Conservation (phyloP, 2,888 invertebrate genomes). For the Yponomeuta cagnagella region DNA sequence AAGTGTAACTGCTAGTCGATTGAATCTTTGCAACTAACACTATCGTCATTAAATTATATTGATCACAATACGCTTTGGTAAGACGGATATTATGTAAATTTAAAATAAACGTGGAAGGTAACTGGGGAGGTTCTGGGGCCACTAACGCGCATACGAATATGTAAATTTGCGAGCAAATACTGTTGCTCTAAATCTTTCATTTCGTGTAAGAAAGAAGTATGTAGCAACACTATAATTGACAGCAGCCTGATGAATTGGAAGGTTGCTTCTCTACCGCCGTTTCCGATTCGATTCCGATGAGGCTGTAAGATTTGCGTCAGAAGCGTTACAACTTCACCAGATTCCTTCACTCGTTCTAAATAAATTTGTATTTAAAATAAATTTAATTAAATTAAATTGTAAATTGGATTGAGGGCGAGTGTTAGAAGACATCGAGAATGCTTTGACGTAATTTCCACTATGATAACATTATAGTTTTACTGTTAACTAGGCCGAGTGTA, state of each 20-base stretch:
- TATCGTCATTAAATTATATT: not conserved
- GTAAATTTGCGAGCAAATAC: no score
- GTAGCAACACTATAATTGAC: no score
- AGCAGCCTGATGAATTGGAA: no score
- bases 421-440: slow-evolving; percentile 60
- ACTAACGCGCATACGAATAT: no score
- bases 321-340: not conserved
- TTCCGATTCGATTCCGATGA: no score
- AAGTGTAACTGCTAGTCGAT: slow-evolving; percentile 56
- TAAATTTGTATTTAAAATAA: slow-evolving; percentile 19
- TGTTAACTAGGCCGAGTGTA: not conserved
- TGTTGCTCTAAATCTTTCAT: no score
- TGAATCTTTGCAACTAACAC: slow-evolving; percentile 45
- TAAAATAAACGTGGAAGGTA: not conserved
- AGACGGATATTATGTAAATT: not conserved
- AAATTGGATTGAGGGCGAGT: slow-evolving; percentile 19
- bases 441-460: slow-evolving; percentile 37
- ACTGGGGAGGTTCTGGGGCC: not conserved
- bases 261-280: no score
- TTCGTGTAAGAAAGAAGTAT: no score
- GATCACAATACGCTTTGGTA: not conserved
- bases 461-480: not conserved
- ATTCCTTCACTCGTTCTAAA: not conserved
- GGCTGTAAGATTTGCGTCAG: no score
- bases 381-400: slow-evolving; percentile 28